Evolutionary conservation across 2,797 vertebrate species (phyloP).

Genomic region (Tragelaphus oryx): DNA sequence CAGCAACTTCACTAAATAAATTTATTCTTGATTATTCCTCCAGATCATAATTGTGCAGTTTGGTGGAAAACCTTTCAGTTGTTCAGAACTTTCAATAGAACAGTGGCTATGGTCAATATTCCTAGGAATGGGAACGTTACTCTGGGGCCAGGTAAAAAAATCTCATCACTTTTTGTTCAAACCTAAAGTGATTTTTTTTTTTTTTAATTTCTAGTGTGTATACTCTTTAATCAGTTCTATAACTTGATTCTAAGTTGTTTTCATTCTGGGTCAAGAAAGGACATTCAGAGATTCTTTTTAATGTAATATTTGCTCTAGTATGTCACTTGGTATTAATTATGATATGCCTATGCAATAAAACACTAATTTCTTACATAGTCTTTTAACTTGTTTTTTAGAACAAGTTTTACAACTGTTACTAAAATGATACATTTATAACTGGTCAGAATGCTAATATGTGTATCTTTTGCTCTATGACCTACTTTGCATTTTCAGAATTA

Average conservation of each 20-base stretch:
- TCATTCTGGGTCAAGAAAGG: neutral
- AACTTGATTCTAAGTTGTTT: constrained; percentile 34
- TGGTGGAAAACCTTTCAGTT: constrained; percentile 88
- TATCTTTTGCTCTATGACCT: neutral
- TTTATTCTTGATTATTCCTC: constrained; percentile 64
- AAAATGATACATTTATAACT: neutral
- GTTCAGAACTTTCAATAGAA: constrained; percentile 85
- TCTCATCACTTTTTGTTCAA: constrained; percentile 62
- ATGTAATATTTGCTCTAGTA: neutral
- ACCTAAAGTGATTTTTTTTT: constrained; percentile 42
- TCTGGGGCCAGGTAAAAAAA: constrained; percentile 96
- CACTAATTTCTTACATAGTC: neutral
- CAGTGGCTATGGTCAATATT: constrained; percentile 89
- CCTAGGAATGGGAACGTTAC: constrained; percentile 91
- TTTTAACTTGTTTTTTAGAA: neutral
- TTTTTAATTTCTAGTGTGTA: neutral
- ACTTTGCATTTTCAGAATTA: constrained; percentile 28
- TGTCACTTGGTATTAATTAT: neutral
- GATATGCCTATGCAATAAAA: neutral
- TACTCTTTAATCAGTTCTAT: constrained; percentile 36
- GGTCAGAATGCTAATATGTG: neutral
- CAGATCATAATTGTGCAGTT: constrained; percentile 88
- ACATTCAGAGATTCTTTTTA: neutral
- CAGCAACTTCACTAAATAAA: constrained; percentile 19
- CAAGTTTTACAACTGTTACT: neutral